Conservation (phyloP, 2,113 vertebrate genomes). For the Trachemys scripta region DNA sequence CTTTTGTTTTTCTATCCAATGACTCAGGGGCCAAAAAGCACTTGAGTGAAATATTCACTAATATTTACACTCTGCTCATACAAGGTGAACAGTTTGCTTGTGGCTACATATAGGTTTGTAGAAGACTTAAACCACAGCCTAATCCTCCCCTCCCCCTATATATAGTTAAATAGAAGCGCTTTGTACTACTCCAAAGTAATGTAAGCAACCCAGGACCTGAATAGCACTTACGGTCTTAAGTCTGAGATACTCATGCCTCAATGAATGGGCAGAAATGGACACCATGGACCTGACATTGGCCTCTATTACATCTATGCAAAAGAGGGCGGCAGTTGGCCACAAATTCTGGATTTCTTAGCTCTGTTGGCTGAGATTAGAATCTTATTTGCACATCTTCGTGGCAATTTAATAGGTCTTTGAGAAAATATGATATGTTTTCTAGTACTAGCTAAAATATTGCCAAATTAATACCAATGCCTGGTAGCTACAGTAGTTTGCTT, state of each 20-base stretch:
- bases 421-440: background rate
- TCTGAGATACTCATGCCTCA: background rate
- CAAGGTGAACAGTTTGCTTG: background rate
- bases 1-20: constrained; percentile 17
- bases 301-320: background rate
- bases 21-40: background rate
- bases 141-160: background rate
- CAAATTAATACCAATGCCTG: background rate
- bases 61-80: background rate
- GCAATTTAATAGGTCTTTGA: background rate
- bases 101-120: background rate
- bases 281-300: background rate
- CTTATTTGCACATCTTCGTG: constrained; percentile 19
- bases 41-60: background rate
- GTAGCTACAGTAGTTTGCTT: accelerated
- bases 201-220: background rate
- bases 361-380: background rate
- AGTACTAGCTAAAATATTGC: background rate
- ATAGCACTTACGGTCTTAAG: background rate
- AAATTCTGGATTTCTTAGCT: background rate
- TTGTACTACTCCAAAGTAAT: background rate
- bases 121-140: background rate
- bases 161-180: background rate
- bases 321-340: background rate
- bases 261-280: background rate